Evolutionary conservation across 2,888 invertebrate species (phyloP), one percentile per base, ranked within the genome.

Genomic region (Ctena decussata): DNA sequence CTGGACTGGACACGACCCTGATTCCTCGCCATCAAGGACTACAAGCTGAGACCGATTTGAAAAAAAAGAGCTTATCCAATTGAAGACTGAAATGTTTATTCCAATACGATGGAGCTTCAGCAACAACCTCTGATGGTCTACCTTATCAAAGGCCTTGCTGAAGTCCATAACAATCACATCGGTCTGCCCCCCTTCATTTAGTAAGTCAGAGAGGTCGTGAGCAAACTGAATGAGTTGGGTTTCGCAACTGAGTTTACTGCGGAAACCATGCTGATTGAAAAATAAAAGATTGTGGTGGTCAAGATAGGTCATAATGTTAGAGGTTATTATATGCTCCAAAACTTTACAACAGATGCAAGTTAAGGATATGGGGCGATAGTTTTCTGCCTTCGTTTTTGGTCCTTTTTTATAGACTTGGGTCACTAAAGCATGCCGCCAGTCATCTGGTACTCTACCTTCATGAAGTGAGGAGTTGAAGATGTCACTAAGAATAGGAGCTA

Each of bases 331-430:
- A 39, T 70, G 39, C 21, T 70, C 70, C 35, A 70, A 18, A 24
- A 70, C n/a, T 21, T 39, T 70, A 24, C 37, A 70, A 24, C 21
- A 27, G n/a, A 39, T 70, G 21, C 37, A 37, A 8, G 70, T 70
- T 70, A 70, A 30, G n/a, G 70, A 70, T 27, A 70, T 70, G 6
- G 70, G 70, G 3, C 70, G n/a, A 37, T 70, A 70, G 24, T 70
- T 70, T 27, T 65, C 65, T 11, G 49, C n/a, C n/a, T n/a, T n/a
- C n/a, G n/a, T n/a, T n/a, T n/a, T n/a, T n/a, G n/a, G n/a, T n/a
- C n/a, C 15, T 41, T 41, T 41, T 6, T 41, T 41, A 41, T 41
- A 41, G 6, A 41, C 41, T 41, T 6, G 41, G 41, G 41, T 41
- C 41, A 41, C 41, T 15, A 41, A 41, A 15, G 41, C 41, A 15